Evolutionary conservation across 2,797 vertebrate species (phyloP).

Genomic region (Chelon labrosus): DNA sequence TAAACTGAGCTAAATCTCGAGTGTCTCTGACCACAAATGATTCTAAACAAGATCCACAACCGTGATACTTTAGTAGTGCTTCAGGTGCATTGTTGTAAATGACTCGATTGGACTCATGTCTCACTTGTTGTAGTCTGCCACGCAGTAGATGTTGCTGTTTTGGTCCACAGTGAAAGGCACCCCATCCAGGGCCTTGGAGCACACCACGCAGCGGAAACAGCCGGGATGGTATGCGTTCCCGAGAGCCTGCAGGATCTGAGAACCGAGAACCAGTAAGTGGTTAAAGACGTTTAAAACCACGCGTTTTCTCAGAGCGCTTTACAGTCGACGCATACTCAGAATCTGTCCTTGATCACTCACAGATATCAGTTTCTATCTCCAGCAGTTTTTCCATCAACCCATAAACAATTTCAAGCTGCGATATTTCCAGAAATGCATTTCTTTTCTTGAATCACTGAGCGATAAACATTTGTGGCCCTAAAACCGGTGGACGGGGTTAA

Average conservation of each 20-base stretch:
- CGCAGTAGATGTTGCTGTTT: conserved; percentile 92
- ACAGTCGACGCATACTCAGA: no score
- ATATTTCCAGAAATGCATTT: neutral
- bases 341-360: no score
- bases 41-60: no score
- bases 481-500: neutral
- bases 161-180: conserved; percentile 93
- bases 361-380: no score
- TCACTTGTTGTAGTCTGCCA: conserved; percentile 92
- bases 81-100: no score
- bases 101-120: conserved; percentile 10
- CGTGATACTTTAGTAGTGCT: no score
- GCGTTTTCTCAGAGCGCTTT: no score
- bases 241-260: conserved; percentile 91
- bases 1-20: no score
- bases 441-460: neutral
- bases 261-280: rapidly evolving
- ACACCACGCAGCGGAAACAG: conserved; percentile 92
- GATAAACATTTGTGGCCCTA: neutral
- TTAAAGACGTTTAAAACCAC: neutral
- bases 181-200: conserved; percentile 90
- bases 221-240: conserved; percentile 92
- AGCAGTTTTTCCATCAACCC: no score
- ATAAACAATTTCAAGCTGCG: neutral
- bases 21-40: no score